A percentile compares a stretch with the other conserved stretches of the same genome.
Evolutionary conservation across 2,797 vertebrate species (phyloP).

Genomic region (Pangasius djambal): DNA sequence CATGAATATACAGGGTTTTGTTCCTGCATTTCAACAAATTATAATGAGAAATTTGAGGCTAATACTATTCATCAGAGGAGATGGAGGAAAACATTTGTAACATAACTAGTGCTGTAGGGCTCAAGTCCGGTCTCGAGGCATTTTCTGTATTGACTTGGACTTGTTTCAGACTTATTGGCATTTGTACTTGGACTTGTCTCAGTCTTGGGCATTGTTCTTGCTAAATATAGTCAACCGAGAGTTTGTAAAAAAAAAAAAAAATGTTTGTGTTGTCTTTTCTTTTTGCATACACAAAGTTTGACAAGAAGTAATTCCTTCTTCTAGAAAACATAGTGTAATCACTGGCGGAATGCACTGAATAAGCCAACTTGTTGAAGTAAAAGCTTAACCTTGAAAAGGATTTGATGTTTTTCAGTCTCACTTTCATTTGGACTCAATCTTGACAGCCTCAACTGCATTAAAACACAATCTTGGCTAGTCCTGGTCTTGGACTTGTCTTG

Average conservation of each 20-base stretch:
- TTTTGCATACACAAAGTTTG: background rate
- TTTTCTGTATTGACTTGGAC: background rate
- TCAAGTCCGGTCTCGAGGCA: too few species aligned
- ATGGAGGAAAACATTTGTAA: background rate
- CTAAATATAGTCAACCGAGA: background rate
- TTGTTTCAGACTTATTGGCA: background rate
- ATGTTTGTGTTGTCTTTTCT: background rate
- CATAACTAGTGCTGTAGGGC: background rate
- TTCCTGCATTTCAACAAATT: background rate
- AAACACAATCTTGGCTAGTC: background rate
- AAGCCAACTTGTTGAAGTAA: background rate
- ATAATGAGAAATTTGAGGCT: background rate
- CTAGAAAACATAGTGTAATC: slow-evolving; percentile 4
- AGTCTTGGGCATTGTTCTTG: background rate
- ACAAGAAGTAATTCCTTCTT: background rate
- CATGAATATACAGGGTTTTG: background rate
- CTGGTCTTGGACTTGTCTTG: background rate
- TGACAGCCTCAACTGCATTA: background rate
- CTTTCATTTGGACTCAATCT: background rate
- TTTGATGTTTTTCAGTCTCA: background rate
- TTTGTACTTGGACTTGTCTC: background rate
- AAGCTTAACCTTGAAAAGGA: background rate
- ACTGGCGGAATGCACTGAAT: background rate
- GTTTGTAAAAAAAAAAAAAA: background rate
- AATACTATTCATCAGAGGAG: background rate